Evolutionary conservation across 2,113 vertebrate genomes (phyloP), one percentile per base, ranked within the genome.

Genomic region (Phaethon lepturus): DNA sequence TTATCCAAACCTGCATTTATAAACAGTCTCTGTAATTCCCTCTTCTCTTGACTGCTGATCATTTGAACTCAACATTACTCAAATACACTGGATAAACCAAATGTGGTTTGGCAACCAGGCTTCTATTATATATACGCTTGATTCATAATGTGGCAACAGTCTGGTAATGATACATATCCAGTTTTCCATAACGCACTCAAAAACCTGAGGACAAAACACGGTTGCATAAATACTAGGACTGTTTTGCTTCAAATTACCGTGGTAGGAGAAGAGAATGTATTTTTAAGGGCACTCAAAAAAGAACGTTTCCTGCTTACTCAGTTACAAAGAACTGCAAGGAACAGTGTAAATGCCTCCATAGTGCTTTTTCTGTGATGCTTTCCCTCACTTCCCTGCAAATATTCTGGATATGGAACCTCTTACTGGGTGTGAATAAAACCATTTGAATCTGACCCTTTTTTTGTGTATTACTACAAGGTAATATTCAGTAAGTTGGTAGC

Each of bases 201-300:
- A 93, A 95, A 87, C 35, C 56, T 24, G 3, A 81, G 91, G 91
- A 82, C 75, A 63, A 67, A 85, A 40, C 42, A 77, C 0, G 3
- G 45, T 11, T 84, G 40, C 38, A 33, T 67, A 95, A 96, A 87
- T 75, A 33, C 44, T 89, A 50, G 66, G 56, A 75, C 42, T 59
- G 10, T 78, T 81, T 81, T 71, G 7, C 64, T 91, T 96, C 80
- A 94, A 93, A 91, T 95, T 93, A 87, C 49, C 75, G 80, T 93
- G 80, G 64, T 55, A 47, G 62, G 62, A 94, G 77, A 78, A 75
- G n/a, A 80, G 10, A 38, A 52, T 50, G 16, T 90, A 29, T 90
- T 90, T 87, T 88, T 88, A 62, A 79, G 50, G 63, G 67, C 49
- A 44, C 62, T 64, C 5, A 73, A 35, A 45, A 33, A 42, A 68